A percentile compares a stretch with the other conserved stretches of the same genome.
Evolutionary conservation across 2,113 vertebrate genomes (phyloP).

Genomic region (Aspidoscelis tigris): DNA sequence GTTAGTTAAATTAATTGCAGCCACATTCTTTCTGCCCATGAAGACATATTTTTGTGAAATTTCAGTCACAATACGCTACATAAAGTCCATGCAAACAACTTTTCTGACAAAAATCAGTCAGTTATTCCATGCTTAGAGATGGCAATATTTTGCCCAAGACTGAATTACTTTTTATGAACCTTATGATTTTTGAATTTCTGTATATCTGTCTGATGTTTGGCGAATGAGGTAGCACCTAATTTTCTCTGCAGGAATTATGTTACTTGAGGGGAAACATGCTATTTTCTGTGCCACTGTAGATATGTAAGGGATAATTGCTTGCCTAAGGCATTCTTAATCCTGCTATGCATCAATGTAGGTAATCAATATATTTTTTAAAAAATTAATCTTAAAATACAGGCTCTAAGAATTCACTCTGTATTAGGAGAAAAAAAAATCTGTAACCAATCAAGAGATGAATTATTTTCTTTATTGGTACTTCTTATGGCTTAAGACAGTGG

Average conservation of each 20-base stretch:
- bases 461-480: background rate
- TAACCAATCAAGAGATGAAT: background rate
- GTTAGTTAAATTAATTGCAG: background rate
- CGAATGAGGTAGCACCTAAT: conserved; percentile 11
- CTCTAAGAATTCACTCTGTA: background rate
- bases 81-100: background rate
- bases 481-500: background rate
- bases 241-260: conserved; percentile 35
- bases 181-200: conserved; percentile 44
- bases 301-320: conserved; percentile 27
- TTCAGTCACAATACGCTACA: background rate
- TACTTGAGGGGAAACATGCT: conserved; percentile 32
- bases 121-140: conserved; percentile 48
- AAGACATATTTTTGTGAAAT: no score
- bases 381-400: background rate
- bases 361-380: conserved; percentile 32
- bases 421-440: conserved; percentile 14
- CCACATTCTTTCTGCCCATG: background rate
- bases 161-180: conserved; percentile 38
- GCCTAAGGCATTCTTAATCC: conserved; percentile 14
- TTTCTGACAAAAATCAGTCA: conserved; percentile 18
- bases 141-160: conserved; percentile 51
- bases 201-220: conserved; percentile 37
- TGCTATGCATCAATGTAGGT: background rate
- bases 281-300: conserved; percentile 27